Evolutionary conservation across 2,113 vertebrate species (phyloP), one percentile per base, ranked within the genome.

Genomic region (Campylomormyrus tamandua): DNA sequence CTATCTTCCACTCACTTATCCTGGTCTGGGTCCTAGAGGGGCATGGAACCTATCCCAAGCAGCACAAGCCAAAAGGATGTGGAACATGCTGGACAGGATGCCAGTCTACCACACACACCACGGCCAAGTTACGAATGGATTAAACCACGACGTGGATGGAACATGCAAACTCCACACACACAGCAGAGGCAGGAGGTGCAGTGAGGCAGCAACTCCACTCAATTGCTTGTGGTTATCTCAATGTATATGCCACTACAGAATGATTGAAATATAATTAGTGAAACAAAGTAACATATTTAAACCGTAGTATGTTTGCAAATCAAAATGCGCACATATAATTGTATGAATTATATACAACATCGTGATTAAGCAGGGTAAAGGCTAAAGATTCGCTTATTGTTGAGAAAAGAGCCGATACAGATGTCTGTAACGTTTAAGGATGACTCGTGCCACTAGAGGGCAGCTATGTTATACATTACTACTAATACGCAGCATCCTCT

Each of bases 371-470:
- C 70, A 39, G 13, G 15, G 62, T 31, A 70, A 70, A 70, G 27
- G 62, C 9, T 80, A 8, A 80, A 80, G 74, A 39, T 77, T 27
- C 24, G n/a, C 35, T 42, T 80, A 21, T 39, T 31, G 13, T 39
- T 39, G 35, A 19, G 70, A 39, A 35, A 77, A 39, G 70, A 77
- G 15, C 70, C 31, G 31, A 6, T 42, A 2, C 31, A 5, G 31
- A 80, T 17, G 4, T n/a, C 27, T 86, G 83, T 85, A 11, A 83
- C 35, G 52, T 52, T n/a, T 49, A 3, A 80, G 35, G 15, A 17
- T 74, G 62, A 13, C 3, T 52, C 15, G 1, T 2, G 45, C 80
- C 89, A 85, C 89, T 89, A 89, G 89, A 89, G 89, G 89, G 89
- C 89, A 84, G 50, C 39, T 58, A 17, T 85, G 89, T 35, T 53